Base-by-base conservation (phyloP, 2,797 vertebrate species). In the Morelia viridis region DNA sequence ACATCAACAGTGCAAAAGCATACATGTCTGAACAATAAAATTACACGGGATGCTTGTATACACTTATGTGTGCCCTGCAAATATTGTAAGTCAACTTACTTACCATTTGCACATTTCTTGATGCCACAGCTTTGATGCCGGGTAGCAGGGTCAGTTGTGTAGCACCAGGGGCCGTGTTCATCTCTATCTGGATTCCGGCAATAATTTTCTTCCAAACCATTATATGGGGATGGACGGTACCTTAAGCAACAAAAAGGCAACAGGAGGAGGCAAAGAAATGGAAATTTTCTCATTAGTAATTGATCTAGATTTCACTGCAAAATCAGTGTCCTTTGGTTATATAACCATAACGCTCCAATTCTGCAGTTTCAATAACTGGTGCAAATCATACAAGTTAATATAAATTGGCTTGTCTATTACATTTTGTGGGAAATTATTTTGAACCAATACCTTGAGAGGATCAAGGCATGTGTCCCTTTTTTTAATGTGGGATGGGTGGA, bases 121-220 rank as follows among this genome's bases (percentile, higher is more conserved):
- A 99, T 99, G 91, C 98, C 98, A 0, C 99, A 99, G 96, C 97
- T 98, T 96, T 99, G 98, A 57, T 98, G 98, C 85, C 99, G 98
- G 60, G 98, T 88, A 1, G 97, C 96, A 0, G 98, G 97, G 95
- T 99, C 98, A 0, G 97, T 96, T 0, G 99, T 99, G 96, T 99
- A 99, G 95, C 99, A 99, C 99, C 99, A 99, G 0, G 99, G 99
- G 11, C 99, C 99, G 8, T 97, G 96, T 0, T 96, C 95, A 94
- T 99, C 99, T 4, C 91, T 96, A 11, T 99, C 99, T 0, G 99
- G 99, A 93, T 99, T 99, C 89, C 99, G 98, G 96, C 99, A 99
- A 96, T 98, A 99, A 95, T 99, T 99, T 93, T 98, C 95, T 96
- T 99, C 99, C 96, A 99, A 97, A 60, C 98, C 99, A 0, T 99